Conservation (phyloP, 2,888 invertebrate species). For the Leptinotarsa tumamoca region DNA sequence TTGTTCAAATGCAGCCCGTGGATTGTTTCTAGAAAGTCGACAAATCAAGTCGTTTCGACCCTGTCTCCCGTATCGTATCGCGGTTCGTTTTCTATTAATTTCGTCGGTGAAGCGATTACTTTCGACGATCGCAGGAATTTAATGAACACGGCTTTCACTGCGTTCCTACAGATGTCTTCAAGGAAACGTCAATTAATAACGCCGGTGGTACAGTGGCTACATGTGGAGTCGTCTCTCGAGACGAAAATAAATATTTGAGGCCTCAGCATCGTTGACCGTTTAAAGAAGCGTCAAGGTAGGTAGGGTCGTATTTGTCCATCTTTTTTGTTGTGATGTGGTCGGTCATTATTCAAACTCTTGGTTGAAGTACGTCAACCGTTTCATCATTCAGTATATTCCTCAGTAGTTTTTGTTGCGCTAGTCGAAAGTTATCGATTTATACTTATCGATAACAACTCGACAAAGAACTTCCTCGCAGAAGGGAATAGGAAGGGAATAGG, state of each 20-base stretch:
- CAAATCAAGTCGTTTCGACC: no score
- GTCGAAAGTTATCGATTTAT: no score
- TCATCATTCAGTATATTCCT: no score
- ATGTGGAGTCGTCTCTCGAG: background rate
- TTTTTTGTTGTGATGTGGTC: background rate
- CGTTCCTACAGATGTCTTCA: conserved; percentile 10
- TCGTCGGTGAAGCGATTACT: background rate
- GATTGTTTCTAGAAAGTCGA: no score
- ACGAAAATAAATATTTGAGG: conserved; percentile 17
- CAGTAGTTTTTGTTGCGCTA: no score
- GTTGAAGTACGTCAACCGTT: background rate
- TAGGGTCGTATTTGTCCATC: conserved; percentile 4
- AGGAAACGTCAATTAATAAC: conserved; percentile 12
- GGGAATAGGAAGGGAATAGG: no score
- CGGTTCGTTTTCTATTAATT: background rate
- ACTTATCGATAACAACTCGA: no score
- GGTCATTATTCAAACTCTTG: background rate
- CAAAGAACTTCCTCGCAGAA: no score
- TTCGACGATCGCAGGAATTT: conserved; percentile 14
- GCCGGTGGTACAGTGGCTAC: background rate
- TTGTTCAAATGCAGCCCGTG: no score
- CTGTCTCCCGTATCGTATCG: background rate
- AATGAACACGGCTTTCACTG: background rate
- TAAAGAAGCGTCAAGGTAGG: background rate
- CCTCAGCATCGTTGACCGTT: conserved; percentile 13